phyloP scores from a whole-genome alignment of 2,888 invertebrate genomes.

The Rhogogaster chlorosoma region DNA sequence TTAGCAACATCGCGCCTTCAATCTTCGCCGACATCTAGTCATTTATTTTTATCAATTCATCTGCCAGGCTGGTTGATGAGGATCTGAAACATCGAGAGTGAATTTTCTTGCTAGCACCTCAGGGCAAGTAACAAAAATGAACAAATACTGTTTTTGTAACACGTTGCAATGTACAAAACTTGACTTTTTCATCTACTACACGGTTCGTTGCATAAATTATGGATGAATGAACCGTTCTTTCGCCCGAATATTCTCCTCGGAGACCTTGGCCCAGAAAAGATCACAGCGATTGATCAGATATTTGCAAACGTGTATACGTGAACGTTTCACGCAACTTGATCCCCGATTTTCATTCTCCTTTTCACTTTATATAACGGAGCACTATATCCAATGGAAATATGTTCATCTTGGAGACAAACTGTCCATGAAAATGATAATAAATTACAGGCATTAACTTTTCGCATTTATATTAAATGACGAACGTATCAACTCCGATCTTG shows the following conservation, averaged over 20 bases:
- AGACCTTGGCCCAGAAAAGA: conserved; percentile 61
- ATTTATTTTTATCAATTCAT: background rate
- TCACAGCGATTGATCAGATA: conserved; percentile 40
- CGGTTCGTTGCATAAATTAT: conserved; percentile 13
- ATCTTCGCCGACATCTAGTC: background rate
- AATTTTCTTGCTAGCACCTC: background rate
- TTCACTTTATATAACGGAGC: too few species aligned
- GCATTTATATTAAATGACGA: too few species aligned
- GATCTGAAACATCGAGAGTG: background rate
- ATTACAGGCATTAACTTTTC: too few species aligned
- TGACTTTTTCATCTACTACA: background rate
- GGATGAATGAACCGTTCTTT: conserved; percentile 11
- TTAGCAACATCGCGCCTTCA: background rate
- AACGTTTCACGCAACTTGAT: background rate
- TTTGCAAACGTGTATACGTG: background rate
- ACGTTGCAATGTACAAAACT: background rate
- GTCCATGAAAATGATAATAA: too few species aligned
- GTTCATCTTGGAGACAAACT: too few species aligned
- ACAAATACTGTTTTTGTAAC: background rate
- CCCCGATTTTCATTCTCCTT: too few species aligned
- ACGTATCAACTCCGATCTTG: too few species aligned
- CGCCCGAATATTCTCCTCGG: background rate
- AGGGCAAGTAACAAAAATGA: background rate
- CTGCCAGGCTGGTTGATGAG: background rate
- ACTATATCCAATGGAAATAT: too few species aligned